These are phyloP conservation scores for Xiphorhynchus erythropygius DNA, from an alignment of 2,797 vertebrate species.

Conservation along the genomic window DNA sequence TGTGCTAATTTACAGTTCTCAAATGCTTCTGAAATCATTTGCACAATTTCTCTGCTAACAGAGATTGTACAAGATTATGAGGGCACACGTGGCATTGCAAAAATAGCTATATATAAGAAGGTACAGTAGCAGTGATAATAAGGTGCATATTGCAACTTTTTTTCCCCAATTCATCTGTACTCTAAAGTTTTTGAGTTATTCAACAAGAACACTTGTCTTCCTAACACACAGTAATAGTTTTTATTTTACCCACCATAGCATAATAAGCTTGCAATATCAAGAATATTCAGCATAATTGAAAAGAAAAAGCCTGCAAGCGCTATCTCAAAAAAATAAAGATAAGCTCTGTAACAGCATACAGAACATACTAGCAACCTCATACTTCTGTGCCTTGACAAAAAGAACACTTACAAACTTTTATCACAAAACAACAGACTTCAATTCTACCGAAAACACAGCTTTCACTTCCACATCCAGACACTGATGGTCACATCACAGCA, in stretches of 20 bases:
- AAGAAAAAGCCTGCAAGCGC: background rate
- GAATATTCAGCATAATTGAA: background rate
- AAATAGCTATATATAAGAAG: background rate
- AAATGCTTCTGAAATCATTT: background rate
- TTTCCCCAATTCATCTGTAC: background rate
- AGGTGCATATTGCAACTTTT: background rate
- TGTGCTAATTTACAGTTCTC: background rate
- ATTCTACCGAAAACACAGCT: background rate
- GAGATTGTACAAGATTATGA: background rate
- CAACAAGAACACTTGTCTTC: accelerated
- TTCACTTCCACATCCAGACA: background rate
- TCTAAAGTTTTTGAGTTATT: background rate
- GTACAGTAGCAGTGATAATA: background rate
- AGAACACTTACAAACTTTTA: background rate
- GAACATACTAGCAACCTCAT: background rate
- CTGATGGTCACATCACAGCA: background rate
- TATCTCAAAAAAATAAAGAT: background rate
- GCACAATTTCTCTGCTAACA: background rate
- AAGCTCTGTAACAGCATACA: background rate
- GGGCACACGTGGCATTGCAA: background rate
- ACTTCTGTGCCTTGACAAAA: background rate
- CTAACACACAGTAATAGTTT: background rate
- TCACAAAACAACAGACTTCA: background rate
- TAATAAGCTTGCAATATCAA: background rate
- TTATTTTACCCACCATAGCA: background rate